A percentile compares a stretch with the other conserved stretches of the same genome.
Conservation (phyloP, 2,888 invertebrate species). For the Trichopria drosophilae region DNA sequence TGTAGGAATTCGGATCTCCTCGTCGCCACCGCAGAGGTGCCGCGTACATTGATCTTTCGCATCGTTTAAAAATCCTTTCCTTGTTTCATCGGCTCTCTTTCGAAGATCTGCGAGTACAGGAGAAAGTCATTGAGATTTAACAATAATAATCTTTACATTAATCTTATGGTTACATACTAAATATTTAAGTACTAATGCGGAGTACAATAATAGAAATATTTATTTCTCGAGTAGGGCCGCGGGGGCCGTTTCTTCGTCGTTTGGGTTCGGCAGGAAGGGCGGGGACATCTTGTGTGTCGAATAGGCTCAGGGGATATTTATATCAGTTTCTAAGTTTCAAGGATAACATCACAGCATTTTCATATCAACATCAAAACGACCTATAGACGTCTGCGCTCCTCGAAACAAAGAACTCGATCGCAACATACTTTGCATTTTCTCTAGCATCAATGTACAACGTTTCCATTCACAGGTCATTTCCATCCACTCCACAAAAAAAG, state of each 20-base stretch:
- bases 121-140: slow-evolving; percentile 52
- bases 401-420: slow-evolving; percentile 5
- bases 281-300: slow-evolving; percentile 27
- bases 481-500: no score
- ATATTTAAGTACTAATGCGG: slow-evolving; percentile 49
- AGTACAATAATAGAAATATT: slow-evolving; percentile 53
- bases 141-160: slow-evolving; percentile 53
- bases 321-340: slow-evolving; percentile 45
- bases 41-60: slow-evolving; percentile 28
- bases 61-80: slow-evolving; percentile 5
- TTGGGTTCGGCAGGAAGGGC: no score
- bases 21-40: slow-evolving; percentile 51
- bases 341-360: slow-evolving; percentile 57
- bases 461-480: no score
- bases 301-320: slow-evolving; percentile 36
- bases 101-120: slow-evolving; percentile 48
- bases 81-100: slow-evolving; percentile 40
- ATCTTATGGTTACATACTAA: slow-evolving; percentile 52
- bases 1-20: slow-evolving; percentile 55
- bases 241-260: slow-evolving; percentile 25
- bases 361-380: slow-evolving; percentile 55
- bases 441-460: no score
- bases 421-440: no score
- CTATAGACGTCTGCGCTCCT: no score
- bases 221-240: slow-evolving; percentile 37